Evolutionary conservation across 2,113 vertebrate genomes (phyloP), one percentile per base, ranked within the genome.

Genomic region (Pantherophis guttatus): DNA sequence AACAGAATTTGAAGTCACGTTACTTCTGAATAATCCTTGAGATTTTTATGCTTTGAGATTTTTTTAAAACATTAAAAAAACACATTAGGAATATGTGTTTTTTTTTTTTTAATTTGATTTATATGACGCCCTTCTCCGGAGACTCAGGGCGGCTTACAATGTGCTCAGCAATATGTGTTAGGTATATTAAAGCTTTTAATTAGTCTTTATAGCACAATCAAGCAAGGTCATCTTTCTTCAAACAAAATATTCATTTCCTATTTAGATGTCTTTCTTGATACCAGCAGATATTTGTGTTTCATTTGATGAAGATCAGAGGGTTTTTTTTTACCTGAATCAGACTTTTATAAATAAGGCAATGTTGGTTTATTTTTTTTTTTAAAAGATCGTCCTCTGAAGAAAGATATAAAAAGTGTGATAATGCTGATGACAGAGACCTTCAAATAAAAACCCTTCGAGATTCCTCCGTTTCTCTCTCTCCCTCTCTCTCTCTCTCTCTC

Each of bases 381-480:
- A 97, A 97, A 96, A 90, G 96, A 87, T 54, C 2, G 26, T 95
- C 95, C 91, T 96, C 93, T 97, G 93, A 97, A 95, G 94, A 91
- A 94, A 96, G 94, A 96, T 96, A 97, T 95, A 95, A 97, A 93
- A 97, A 98, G 96, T 94, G 92, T 92, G 94, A 95, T 95, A 90
- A 95, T 86, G 93, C 93, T 96, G 96, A 97, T 95, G 96, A 97
- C 93, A 96, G 95, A 97, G 95, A 95, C 95, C 96, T 96, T 94
- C 96, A 97, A 97, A 98, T 98, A 97, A 92, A 97, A 97, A 95
- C 96, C 97, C 97, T 98, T 97, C 92, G 96, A 97, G 98, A 97
- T 96, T 96, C 96, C 96, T 95, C 29, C 0, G 3, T 70, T 15
- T 96, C 97, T 94, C 87, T 97, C 96, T 93, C 91, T 95, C 97